These are phyloP conservation scores for Gouania willdenowi DNA, from an alignment of 2,797 vertebrate genomes.

Conservation along the genomic window DNA sequence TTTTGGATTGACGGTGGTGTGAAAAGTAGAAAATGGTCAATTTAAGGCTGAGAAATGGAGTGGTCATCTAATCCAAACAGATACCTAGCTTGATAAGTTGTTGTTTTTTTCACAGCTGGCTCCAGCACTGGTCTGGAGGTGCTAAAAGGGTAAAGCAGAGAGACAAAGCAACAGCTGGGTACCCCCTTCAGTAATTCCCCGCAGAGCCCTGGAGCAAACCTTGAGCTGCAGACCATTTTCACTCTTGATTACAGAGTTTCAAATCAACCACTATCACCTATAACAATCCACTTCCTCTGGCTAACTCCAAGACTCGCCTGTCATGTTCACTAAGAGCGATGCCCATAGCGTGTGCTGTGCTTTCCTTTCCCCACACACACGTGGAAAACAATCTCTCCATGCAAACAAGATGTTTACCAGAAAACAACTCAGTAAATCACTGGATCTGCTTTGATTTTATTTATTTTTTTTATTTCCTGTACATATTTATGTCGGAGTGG, in stretches of 20 bases:
- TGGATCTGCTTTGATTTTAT: slow-evolving; percentile 48
- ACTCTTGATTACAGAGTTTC: slow-evolving; percentile 76
- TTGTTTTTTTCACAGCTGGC: slow-evolving; percentile 50
- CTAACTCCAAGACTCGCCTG: slow-evolving; percentile 52
- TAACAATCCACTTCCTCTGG: slow-evolving; percentile 64
- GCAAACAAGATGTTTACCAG: slow-evolving; percentile 58
- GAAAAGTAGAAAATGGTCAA: slow-evolving; percentile 73
- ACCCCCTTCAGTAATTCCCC: slow-evolving; percentile 70
- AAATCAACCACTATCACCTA: slow-evolving; percentile 73
- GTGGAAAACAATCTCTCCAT: slow-evolving; percentile 50
- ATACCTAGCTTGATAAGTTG: slow-evolving; percentile 71
- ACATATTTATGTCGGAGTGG: slow-evolving; percentile 30
- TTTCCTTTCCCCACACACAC: slow-evolving; percentile 22
- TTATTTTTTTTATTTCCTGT: too few relatives aligned
- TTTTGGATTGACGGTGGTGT: slow-evolving; percentile 58
- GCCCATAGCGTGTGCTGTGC: not conserved
- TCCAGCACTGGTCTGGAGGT: slow-evolving; percentile 66
- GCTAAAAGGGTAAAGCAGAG: slow-evolving; percentile 76
- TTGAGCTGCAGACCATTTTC: slow-evolving; percentile 70
- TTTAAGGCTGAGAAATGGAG: slow-evolving; percentile 76
- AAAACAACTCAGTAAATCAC: slow-evolving; percentile 40
- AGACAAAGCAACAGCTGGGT: slow-evolving; percentile 80
- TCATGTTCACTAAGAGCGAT: slow-evolving; percentile 42
- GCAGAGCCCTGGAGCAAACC: slow-evolving; percentile 65
- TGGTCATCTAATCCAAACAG: slow-evolving; percentile 75